These are phyloP conservation scores for Eulemur rubriventer DNA, from an alignment of 2,797 vertebrate species.

Conservation along the genomic window DNA sequence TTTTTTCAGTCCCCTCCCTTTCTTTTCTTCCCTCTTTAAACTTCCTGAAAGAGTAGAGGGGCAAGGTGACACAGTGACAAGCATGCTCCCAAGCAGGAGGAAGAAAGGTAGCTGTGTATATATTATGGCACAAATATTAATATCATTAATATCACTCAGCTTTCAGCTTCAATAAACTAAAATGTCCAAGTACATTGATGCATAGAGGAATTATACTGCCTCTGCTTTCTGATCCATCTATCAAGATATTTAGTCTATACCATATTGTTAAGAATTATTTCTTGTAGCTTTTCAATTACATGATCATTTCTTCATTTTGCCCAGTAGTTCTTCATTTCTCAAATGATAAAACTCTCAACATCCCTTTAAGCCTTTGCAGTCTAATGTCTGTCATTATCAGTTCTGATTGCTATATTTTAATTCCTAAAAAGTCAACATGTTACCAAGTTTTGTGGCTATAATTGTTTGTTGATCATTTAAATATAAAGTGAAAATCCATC, in stretches of 20 bases:
- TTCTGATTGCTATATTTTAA: background rate
- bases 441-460: background rate
- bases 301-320: background rate
- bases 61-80: too few relatives aligned
- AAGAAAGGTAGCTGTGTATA: accelerated
- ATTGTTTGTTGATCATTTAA: background rate
- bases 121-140: background rate
- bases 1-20: background rate
- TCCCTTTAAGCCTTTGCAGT: background rate
- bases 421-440: background rate
- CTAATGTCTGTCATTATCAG: background rate
- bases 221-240: background rate
- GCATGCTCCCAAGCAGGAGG: background rate
- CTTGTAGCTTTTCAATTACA: background rate
- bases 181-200: background rate
- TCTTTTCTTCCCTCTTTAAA: background rate
- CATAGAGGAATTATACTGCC: background rate
- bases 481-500: background rate
- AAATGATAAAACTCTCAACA: background rate
- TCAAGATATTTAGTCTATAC: background rate
- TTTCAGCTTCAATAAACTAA: background rate
- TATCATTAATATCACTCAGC: background rate
- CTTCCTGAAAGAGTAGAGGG: background rate
- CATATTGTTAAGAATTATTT: background rate
- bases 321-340: background rate